These are phyloP conservation scores for Crypturellus undulatus DNA, from an alignment of 2,113 vertebrate genomes.

Conservation along the genomic window DNA sequence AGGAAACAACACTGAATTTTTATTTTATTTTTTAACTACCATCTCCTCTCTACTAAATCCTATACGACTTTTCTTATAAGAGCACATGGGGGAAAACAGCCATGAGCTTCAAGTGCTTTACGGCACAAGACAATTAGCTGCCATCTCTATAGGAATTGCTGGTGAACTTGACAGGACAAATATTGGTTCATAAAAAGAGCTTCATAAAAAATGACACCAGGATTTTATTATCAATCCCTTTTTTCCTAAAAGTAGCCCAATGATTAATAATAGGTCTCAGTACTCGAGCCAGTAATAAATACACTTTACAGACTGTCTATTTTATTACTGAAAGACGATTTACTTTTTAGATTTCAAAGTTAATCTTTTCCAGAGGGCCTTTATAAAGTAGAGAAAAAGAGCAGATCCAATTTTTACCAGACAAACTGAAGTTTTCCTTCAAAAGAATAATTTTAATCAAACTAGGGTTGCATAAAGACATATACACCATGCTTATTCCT, in stretches of 20 bases:
- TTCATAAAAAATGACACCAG: constrained; percentile 3
- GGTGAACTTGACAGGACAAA: neutral
- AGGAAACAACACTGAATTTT: neutral
- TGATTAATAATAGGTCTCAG: neutral
- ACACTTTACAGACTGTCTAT: neutral
- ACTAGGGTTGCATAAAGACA: neutral
- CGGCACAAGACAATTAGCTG: neutral
- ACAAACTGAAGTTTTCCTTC: neutral
- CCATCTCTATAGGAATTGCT: neutral
- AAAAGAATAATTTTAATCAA: neutral
- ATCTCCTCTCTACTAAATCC: neutral
- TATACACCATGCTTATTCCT: neutral
- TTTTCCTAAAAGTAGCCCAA: neutral
- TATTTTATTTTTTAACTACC: neutral
- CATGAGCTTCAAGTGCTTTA: neutral
- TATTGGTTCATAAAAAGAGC: neutral
- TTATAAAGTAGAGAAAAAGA: neutral
- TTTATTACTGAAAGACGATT: neutral
- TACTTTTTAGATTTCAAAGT: neutral
- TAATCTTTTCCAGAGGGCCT: neutral
- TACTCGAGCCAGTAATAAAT: neutral
- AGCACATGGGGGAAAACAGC: neutral
- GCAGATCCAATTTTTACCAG: neutral
- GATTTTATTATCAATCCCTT: neutral
- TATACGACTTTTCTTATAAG: neutral